Conservation (phyloP, 2,113 vertebrate genomes). For the Spizaetus ornatus region DNA sequence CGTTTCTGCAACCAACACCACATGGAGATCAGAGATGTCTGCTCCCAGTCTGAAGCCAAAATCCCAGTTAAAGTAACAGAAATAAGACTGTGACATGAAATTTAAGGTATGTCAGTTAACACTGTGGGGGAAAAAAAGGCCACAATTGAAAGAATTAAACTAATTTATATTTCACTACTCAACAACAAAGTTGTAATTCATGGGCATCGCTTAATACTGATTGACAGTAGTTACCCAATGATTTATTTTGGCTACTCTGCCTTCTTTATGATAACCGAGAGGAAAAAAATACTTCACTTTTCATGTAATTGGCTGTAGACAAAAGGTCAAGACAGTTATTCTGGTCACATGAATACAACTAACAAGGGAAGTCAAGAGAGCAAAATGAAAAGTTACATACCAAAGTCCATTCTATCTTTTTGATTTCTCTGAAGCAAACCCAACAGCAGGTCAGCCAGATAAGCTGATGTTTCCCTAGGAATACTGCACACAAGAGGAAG, state of each 20-base stretch:
- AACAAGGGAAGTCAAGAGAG: not conserved
- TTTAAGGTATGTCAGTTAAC: not conserved
- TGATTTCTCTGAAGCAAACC: constrained; percentile 95
- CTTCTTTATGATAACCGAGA: not conserved
- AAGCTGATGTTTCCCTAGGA: constrained; percentile 91
- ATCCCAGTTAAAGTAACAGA: not conserved
- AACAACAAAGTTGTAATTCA: not conserved
- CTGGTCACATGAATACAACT: not conserved
- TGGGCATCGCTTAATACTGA: not conserved
- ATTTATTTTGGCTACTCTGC: not conserved
- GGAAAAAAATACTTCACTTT: not conserved
- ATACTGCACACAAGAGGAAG: constrained; percentile 73
- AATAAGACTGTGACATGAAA: not conserved
- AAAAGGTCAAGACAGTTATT: constrained; percentile 6
- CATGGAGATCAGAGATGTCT: not conserved
- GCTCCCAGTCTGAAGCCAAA: not conserved
- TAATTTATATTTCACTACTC: not conserved
- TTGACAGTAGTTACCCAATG: not conserved
- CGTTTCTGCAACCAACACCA: not conserved
- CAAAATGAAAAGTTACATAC: constrained; percentile 70
- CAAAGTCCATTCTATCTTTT: constrained; percentile 95
- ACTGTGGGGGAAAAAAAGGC: not conserved
- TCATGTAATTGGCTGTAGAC: not conserved
- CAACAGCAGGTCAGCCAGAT: constrained; percentile 84
- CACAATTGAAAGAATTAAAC: not conserved